phyloP scores from a whole-genome alignment of 2,113 vertebrate genomes.

The Halcyon malimbica region DNA sequence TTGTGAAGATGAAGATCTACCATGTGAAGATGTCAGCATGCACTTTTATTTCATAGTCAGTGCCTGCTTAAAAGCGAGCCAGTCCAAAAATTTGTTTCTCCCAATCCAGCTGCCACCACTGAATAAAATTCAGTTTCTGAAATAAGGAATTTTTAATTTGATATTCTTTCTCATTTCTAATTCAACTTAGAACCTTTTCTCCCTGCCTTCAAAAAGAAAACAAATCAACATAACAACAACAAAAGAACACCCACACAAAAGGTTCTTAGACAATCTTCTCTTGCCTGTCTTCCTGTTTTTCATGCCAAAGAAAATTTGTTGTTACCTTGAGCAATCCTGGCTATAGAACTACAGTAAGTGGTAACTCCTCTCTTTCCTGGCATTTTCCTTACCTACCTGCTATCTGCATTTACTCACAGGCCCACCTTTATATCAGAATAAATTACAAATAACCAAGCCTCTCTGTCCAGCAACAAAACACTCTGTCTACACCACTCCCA shows the following conservation, averaged over 20 bases:
- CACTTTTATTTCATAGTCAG: background rate
- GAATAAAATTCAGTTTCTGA: background rate
- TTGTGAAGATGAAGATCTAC: background rate
- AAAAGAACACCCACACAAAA: fast-evolving
- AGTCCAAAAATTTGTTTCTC: background rate
- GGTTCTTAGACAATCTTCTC: background rate
- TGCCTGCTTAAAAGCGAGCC: background rate
- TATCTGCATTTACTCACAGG: background rate
- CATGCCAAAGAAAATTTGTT: background rate
- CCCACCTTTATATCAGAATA: background rate
- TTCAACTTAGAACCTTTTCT: background rate
- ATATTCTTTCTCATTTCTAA: background rate
- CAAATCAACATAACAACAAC: background rate
- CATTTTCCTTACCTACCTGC: background rate
- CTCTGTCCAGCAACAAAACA: background rate
- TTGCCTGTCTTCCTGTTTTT: background rate
- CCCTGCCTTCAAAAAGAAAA: background rate
- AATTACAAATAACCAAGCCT: background rate
- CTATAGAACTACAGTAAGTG: background rate
- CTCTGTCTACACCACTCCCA: background rate
- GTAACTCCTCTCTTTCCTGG: background rate
- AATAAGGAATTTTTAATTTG: background rate
- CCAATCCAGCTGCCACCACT: background rate
- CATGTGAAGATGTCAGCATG: background rate
- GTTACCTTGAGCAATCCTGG: background rate